A percentile compares a stretch with the other conserved stretches of the same genome.
Evolutionary conservation across 2,888 invertebrate species (phyloP).

Genomic region (Spialia ferax): DNA sequence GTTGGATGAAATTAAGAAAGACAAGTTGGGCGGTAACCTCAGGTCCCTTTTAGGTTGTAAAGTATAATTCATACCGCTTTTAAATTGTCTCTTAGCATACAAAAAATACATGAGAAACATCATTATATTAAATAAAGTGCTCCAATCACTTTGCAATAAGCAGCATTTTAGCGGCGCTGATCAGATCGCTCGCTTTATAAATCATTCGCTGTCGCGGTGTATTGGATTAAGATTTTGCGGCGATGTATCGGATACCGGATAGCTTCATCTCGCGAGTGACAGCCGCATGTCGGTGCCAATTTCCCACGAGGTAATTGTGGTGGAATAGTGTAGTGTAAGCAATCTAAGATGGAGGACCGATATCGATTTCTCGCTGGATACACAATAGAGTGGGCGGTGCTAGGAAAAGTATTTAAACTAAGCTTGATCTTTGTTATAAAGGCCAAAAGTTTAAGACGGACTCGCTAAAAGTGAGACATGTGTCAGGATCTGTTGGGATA

Average conservation of each 20-base stretch:
- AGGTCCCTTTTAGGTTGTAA: too few relatives aligned
- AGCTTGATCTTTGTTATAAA: neutral
- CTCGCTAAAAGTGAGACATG: too few relatives aligned
- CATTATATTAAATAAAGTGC: neutral
- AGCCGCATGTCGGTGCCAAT: constrained; percentile 58
- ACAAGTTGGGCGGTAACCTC: too few relatives aligned
- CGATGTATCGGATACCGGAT: constrained; percentile 64
- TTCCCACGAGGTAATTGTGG: constrained; percentile 56
- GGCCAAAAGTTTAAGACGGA: neutral
- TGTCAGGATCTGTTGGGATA: too few relatives aligned
- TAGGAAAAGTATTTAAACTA: neutral
- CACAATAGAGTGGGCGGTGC: neutral
- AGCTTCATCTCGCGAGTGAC: constrained; percentile 72
- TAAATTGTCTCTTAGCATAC: too few relatives aligned
- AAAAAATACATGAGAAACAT: too few relatives aligned
- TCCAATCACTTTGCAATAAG: constrained; percentile 17
- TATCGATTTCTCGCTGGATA: neutral
- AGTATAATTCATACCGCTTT: too few relatives aligned
- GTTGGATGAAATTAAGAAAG: too few relatives aligned
- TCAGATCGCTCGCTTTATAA: constrained; percentile 74
- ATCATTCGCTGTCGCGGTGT: constrained; percentile 79
- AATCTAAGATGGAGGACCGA: neutral
- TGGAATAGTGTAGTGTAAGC: neutral
- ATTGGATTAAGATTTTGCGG: constrained; percentile 83
- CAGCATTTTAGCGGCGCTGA: constrained; percentile 61